phyloP scores from a whole-genome alignment of 2,888 invertebrate genomes.

The Eustalomyia histrio region DNA sequence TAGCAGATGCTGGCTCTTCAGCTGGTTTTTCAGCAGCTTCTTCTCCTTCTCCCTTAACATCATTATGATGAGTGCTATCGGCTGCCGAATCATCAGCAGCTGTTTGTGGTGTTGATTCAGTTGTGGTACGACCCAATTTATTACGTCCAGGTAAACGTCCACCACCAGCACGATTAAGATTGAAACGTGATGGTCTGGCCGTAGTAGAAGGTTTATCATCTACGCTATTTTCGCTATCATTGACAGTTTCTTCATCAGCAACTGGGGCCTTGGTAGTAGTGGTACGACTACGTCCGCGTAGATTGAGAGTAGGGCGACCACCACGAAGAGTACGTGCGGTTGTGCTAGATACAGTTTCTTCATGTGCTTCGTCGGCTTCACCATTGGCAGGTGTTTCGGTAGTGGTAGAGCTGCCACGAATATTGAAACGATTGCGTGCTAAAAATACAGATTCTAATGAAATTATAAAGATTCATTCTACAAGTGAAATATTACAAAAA shows the following conservation, averaged over 20 bases:
- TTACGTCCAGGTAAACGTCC: constrained; percentile 77
- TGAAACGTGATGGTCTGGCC: constrained; percentile 76
- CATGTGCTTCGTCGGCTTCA: constrained; percentile 67
- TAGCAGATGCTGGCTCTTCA: constrained; percentile 69
- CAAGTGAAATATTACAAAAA: constrained; percentile 6
- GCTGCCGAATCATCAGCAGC: constrained; percentile 72
- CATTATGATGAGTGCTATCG: constrained; percentile 74
- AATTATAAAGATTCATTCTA: not conserved
- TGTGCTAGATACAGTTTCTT: constrained; percentile 70
- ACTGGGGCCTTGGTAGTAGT: constrained; percentile 74
- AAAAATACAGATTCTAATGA: constrained; percentile 16
- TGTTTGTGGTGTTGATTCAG: constrained; percentile 72
- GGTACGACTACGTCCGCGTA: constrained; percentile 77
- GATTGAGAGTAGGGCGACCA: constrained; percentile 74
- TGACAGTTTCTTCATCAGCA: constrained; percentile 66
- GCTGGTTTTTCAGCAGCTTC: constrained; percentile 67
- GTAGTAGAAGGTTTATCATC: constrained; percentile 70
- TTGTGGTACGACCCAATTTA: constrained; percentile 72
- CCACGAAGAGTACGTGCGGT: constrained; percentile 75
- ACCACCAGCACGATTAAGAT: constrained; percentile 73
- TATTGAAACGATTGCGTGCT: constrained; percentile 79
- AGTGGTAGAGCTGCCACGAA: constrained; percentile 76
- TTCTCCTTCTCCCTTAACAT: constrained; percentile 71
- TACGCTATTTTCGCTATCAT: constrained; percentile 63
- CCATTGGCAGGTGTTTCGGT: constrained; percentile 71